Conservation (phyloP, 2,888 invertebrate species). For the Aphrophora alni region DNA sequence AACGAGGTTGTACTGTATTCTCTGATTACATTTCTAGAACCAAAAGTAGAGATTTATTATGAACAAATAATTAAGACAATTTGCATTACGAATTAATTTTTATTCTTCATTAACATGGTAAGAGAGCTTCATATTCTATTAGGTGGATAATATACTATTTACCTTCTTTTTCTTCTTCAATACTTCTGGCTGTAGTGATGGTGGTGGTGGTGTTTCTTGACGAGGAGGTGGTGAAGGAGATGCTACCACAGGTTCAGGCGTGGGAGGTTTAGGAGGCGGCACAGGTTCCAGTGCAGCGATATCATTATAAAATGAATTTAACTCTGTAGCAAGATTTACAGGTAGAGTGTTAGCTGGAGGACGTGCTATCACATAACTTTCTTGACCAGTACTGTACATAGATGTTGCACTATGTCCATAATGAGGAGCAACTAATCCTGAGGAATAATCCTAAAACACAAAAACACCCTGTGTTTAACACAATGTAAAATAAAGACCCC, state of each 20-base stretch:
- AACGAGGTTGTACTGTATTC: too few relatives aligned
- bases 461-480: too few relatives aligned
- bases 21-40: background rate
- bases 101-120: too few relatives aligned
- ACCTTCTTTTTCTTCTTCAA: constrained; percentile 51
- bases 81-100: too few relatives aligned
- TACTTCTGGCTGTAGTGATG: constrained; percentile 38
- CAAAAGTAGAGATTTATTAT: background rate
- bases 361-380: constrained; percentile 25
- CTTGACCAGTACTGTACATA: background rate
- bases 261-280: constrained; percentile 36
- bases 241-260: background rate
- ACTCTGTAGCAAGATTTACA: constrained; percentile 57
- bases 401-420: background rate
- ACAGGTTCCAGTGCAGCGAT: constrained; percentile 62
- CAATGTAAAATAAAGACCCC: too few relatives aligned
- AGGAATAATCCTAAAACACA: too few relatives aligned
- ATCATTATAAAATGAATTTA: constrained; percentile 68
- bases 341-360: constrained; percentile 17
- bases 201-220: constrained; percentile 31
- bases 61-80: too few relatives aligned
- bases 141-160: background rate
- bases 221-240: constrained; percentile 40
- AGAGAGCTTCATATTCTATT: too few relatives aligned
- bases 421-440: background rate